Base-by-base conservation (phyloP, 2,797 vertebrate species). In the Rhinogobio ventralis region DNA sequence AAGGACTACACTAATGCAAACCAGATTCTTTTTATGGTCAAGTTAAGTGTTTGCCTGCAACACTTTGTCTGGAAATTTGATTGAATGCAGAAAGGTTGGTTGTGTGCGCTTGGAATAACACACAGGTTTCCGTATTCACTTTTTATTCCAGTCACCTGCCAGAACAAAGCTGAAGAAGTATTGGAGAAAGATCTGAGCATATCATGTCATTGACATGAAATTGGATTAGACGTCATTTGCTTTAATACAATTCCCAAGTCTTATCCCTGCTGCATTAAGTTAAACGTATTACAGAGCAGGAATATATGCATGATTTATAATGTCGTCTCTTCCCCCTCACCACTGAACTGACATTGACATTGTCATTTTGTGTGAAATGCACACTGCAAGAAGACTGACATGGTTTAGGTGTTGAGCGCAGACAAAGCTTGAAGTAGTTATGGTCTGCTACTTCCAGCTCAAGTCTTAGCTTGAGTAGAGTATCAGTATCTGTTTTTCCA, bases 21-120 rank as follows among this genome's bases (percentile, higher is more conserved):
- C 91, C 91, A 94, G 92, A 92, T 89, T 86, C 33, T 72, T 74
- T 93, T 95, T 93, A 93, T 87, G 85, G 90, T 87, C 88, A 81
- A 74, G 87, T 90, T 85, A 90, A 92, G 90, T 88, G 91, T 91
- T 91, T 82, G 86, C 87, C 85, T 86, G 87, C 87, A 90, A 88
- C 88, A 84, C 85, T 88, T 81, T 91, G 89, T 92, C 86, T 85
- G 85, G 85, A 45, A 79, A 85, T 88, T 91, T 93, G 83, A 91
- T 93, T 92, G 91, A 91, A 94, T 79, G 83, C 91, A 86, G 90
- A 84, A 62, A 80, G 60, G 66, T 79, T 71, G 11, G 20, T 79
- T 51, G 83, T 51, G 75, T 51, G n/a, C 53, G 42, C 84, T 39
- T 82, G 57, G 77, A 68, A 62, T 72, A 69, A 60, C 64, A 77